A percentile compares a stretch with the other conserved stretches of the same genome.
These are phyloP conservation scores for Chelon labrosus DNA, from an alignment of 2,797 vertebrate genomes.

Conservation along the genomic window DNA sequence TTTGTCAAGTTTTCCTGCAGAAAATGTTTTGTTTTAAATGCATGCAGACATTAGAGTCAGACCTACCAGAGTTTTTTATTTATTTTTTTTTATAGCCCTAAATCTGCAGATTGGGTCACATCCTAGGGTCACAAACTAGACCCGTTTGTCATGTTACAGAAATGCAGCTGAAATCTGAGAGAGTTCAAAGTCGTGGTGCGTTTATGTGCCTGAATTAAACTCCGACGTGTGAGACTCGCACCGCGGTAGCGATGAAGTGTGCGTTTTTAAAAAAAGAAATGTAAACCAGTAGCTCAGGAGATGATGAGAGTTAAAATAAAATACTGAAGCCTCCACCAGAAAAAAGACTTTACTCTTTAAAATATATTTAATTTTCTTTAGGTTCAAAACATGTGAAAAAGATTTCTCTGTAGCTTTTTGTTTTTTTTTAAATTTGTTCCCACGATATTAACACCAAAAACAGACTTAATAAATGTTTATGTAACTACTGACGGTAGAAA, in stretches of 20 bases:
- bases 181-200: too few species aligned
- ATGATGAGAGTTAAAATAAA: too few species aligned
- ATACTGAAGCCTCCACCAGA: background rate
- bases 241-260: too few species aligned
- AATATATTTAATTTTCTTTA: conserved; percentile 21
- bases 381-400: conserved; percentile 63
- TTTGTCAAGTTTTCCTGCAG: background rate
- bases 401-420: conserved; percentile 4
- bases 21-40: conserved; percentile 17
- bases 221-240: too few species aligned
- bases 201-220: too few species aligned
- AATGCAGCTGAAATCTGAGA: too few species aligned
- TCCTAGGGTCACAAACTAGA: too few species aligned
- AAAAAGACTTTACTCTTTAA: conserved; percentile 11
- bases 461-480: conserved; percentile 22
- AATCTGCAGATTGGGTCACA: too few species aligned
- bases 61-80: background rate
- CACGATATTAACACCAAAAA: conserved; percentile 34
- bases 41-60: background rate
- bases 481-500: conserved; percentile 28
- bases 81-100: background rate
- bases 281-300: too few species aligned
- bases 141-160: too few species aligned
- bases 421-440: background rate
- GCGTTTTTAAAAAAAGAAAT: too few species aligned